A percentile compares a stretch with the other conserved stretches of the same genome.
Conservation (phyloP, 2,797 vertebrate genomes). For the Gymnoscopelus microlampas region DNA sequence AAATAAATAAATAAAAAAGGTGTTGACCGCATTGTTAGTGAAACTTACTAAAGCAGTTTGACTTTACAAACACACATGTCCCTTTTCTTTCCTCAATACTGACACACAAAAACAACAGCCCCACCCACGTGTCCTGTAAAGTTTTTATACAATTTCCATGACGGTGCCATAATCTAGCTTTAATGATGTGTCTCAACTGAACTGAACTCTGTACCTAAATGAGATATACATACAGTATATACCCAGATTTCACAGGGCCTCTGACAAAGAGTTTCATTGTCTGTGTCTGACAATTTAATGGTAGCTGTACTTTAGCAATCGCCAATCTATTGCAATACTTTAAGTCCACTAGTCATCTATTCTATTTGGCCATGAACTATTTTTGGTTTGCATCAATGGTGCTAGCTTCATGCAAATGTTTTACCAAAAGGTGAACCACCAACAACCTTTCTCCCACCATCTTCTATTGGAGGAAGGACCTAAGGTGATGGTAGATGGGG, state of each 20-base stretch:
- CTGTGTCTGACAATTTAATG: neutral
- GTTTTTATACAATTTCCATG: slow-evolving; percentile 37
- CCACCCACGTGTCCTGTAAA: slow-evolving; percentile 57
- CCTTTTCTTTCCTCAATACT: slow-evolving; percentile 40
- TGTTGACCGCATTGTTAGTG: slow-evolving; percentile 71
- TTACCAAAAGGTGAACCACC: slow-evolving; percentile 57
- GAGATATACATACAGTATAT: neutral
- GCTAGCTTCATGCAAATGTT: neutral
- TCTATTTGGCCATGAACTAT: no score
- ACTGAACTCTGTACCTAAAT: neutral
- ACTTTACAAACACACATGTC: slow-evolving; percentile 45
- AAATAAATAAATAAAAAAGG: slow-evolving; percentile 44
- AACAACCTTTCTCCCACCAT: slow-evolving; percentile 67
- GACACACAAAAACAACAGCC: slow-evolving; percentile 49
- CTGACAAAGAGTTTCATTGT: neutral
- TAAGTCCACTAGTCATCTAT: neutral
- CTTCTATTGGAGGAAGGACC: slow-evolving; percentile 66
- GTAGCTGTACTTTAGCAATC: neutral
- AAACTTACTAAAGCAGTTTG: slow-evolving; percentile 52
- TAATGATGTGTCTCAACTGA: slow-evolving; percentile 2
- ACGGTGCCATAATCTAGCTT: neutral
- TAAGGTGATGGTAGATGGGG: slow-evolving; percentile 69
- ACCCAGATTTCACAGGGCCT: slow-evolving; percentile 4
- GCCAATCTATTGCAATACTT: slow-evolving; percentile 3
- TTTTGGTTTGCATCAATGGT: slow-evolving; percentile 12